Percentiles rank a stretch among this genome's conserved stretches.
Conservation (phyloP, 1,140 invertebrate species). For the Atta colombica region DNA sequence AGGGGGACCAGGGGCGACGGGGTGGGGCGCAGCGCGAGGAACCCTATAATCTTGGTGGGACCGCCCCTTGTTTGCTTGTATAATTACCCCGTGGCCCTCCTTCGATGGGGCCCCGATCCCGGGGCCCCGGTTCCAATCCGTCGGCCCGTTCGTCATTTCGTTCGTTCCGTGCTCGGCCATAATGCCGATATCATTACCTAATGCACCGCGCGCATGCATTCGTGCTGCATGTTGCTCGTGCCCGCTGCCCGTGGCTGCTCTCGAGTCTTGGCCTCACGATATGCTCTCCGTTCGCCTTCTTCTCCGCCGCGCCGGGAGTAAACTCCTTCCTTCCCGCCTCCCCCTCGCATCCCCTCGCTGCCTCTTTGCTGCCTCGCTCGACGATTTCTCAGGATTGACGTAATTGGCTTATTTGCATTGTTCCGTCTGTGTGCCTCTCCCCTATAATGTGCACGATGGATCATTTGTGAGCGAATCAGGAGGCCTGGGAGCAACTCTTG, state of each 20-base stretch:
- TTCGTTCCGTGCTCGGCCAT: conserved; percentile 79
- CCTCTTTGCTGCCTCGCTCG: conserved; percentile 35
- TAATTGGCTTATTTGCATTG: conserved; percentile 83
- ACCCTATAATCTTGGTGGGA: conserved; percentile 49
- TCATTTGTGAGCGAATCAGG: conserved; percentile 55
- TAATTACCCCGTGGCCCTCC: conserved; percentile 83
- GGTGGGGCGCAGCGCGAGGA: too few relatives aligned
- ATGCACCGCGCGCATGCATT: conserved; percentile 77
- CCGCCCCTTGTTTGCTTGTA: conserved; percentile 85
- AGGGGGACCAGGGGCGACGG: too few relatives aligned
- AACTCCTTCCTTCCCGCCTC: not conserved
- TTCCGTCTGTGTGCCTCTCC: conserved; percentile 69
- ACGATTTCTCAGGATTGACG: conserved; percentile 81
- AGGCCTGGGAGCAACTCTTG: conserved; percentile 33
- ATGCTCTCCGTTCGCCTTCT: conserved; percentile 18
- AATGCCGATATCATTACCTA: conserved; percentile 84
- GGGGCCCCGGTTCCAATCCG: conserved; percentile 77
- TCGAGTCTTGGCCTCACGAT: conserved; percentile 59
- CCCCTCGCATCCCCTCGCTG: not conserved
- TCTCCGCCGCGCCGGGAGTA: not conserved
- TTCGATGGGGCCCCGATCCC: conserved; percentile 77
- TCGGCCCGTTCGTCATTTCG: conserved; percentile 77
- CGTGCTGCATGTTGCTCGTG: conserved; percentile 56
- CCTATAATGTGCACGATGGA: conserved; percentile 74
- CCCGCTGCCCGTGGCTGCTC: conserved; percentile 48